These are phyloP conservation scores for Endotricha flammealis DNA, from an alignment of 2,888 invertebrate genomes.

Conservation along the genomic window DNA sequence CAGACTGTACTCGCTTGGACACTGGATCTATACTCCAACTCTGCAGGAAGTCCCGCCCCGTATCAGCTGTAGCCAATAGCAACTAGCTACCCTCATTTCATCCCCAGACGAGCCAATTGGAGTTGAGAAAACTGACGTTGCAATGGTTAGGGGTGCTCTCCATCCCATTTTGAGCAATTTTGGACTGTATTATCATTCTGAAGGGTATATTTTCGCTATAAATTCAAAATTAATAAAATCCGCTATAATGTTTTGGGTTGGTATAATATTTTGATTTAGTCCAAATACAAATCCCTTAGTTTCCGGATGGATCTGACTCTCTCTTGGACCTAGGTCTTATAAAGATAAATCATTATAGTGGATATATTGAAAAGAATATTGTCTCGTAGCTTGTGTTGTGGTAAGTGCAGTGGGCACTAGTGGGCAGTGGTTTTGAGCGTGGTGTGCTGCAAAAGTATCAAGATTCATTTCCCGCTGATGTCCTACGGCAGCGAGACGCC, in stretches of 20 bases:
- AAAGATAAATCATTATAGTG: not conserved
- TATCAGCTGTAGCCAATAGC: constrained; percentile 60
- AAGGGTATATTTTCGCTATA: constrained; percentile 24
- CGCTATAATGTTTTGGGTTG: constrained; percentile 35
- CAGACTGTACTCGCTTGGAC: not conserved
- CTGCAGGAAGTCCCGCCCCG: constrained; percentile 49
- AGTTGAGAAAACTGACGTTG: constrained; percentile 53
- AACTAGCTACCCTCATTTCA: constrained; percentile 38
- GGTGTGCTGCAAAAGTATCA: constrained; percentile 54
- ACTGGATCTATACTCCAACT: constrained; percentile 22
- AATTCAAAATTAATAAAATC: constrained; percentile 47
- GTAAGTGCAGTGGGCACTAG: constrained; percentile 15
- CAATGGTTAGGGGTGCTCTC: constrained; percentile 37
- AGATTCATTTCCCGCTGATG: constrained; percentile 79
- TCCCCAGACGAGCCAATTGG: constrained; percentile 51
- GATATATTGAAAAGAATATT: constrained; percentile 6
- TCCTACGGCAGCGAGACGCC: constrained; percentile 75
- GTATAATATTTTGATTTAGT: constrained; percentile 65
- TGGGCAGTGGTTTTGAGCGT: constrained; percentile 28
- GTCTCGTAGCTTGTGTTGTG: constrained; percentile 10
- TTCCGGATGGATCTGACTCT: constrained; percentile 23
- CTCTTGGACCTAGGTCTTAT: too few relatives aligned
- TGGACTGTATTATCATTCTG: not conserved
- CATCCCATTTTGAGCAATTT: constrained; percentile 16
- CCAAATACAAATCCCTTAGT: constrained; percentile 30